These are phyloP conservation scores for Brachyptera putata DNA, from an alignment of 2,888 invertebrate genomes.

Conservation along the genomic window DNA sequence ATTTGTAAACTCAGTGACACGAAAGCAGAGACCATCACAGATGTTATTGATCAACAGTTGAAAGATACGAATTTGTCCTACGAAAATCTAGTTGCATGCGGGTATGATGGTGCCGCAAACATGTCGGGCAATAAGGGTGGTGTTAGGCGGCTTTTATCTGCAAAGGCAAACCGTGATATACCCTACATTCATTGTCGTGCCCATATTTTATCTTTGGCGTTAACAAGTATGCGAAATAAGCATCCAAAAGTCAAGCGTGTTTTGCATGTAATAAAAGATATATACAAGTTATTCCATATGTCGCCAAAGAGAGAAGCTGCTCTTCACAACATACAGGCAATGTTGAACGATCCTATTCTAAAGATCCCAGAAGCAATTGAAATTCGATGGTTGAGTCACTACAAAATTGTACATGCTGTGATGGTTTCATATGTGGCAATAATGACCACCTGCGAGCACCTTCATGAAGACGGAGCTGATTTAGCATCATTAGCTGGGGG, in stretches of 20 bases:
- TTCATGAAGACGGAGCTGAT: not conserved
- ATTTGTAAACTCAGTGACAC: not conserved
- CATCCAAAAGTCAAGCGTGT: not conserved
- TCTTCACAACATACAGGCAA: not conserved
- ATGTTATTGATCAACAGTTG: not conserved
- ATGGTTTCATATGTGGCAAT: not conserved
- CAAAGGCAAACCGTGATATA: not conserved
- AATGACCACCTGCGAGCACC: not conserved
- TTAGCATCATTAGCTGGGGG: not conserved
- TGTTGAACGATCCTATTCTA: not conserved
- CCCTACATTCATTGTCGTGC: not conserved
- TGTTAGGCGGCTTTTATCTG: not conserved
- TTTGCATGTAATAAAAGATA: not conserved
- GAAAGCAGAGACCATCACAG: not conserved
- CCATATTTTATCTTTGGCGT: not conserved
- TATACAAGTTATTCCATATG: not conserved
- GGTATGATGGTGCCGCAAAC: not conserved
- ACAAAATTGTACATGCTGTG: not conserved
- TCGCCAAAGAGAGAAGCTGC: not conserved
- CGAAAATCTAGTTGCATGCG: not conserved
- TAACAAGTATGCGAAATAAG: not conserved
- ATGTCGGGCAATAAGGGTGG: conserved; percentile 3
- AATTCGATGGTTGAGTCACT: not conserved
- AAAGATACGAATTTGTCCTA: not conserved
- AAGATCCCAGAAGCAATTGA: not conserved